Base-by-base conservation (phyloP, 2,888 invertebrate species). In the Orthonychiurus folsomi region DNA sequence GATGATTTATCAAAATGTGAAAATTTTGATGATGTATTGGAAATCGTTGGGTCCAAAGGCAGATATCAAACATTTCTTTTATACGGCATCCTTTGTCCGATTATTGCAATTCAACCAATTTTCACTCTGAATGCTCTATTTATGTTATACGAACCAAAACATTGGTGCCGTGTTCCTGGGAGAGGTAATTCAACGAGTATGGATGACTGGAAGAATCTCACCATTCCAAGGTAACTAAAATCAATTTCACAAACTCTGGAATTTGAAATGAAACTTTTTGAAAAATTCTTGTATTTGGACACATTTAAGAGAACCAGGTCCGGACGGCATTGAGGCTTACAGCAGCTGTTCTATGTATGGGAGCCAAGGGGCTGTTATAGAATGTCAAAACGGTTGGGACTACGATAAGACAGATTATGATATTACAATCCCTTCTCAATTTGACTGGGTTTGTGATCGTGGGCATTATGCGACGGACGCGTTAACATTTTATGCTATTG, bases 131-230 rank as follows among this genome's bases (percentile, higher is more conserved):
- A 81, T 71, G 76, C 81, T 12, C 78, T 83, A 37, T 75, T 83
- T 70, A 80, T 81, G 24, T 73, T 83, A 61, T 79, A 80, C 62
- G 78, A 80, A 58, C 83, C 83, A 2, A 80, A 82, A 55, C 83
- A 84, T 73, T 82, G 82, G 81, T 84, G 84, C 69, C 75, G 76
- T 59, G 81, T 83, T 23, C 80, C 82, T 0, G 82, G 82, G 25
- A 75, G 78, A 56, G 78, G 80, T 54, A 65, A 66, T 2, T 24
- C 28, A 24, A 79, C 79, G 15, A 80, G 81, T 74, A 76, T 77
- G 12, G 77, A 79, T 3, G 74, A 80, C 67, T 83, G 83, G 82
- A 80, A 79, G 66, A 74, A 75, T 28, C 62, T 82, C 5, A 81
- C 81, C 18, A 72, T 83, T 69, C 83, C 83, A 52, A 78, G 75